A percentile compares a stretch with the other conserved stretches of the same genome.
Evolutionary conservation across 1,140 invertebrate species (phyloP).

Genomic region (Orchestia grillus): DNA sequence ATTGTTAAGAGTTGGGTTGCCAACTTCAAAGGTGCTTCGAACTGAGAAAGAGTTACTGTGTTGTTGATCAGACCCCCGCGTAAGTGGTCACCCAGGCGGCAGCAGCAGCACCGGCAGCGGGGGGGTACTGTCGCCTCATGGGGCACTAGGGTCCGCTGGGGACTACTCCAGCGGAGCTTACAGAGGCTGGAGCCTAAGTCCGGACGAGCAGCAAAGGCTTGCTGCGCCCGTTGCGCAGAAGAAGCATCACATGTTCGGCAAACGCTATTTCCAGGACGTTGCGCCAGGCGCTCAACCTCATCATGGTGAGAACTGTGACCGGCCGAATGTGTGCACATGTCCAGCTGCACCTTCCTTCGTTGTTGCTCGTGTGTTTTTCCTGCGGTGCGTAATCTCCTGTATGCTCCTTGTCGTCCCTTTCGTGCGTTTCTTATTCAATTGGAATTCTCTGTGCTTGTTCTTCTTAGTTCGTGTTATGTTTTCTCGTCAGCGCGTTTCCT

Average conservation of each 20-base stretch:
- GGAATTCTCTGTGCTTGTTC: background rate
- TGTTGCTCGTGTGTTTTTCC: background rate
- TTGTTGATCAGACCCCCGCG: constrained; percentile 44
- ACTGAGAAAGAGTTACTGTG: background rate
- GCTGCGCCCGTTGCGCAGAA: constrained; percentile 85
- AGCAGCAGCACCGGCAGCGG: constrained; percentile 11
- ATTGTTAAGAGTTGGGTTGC: background rate
- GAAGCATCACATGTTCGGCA: constrained; percentile 92
- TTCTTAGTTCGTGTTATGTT: background rate
- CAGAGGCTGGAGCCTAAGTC: constrained; percentile 49
- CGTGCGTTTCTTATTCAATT: background rate
- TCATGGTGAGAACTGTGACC: constrained; percentile 57
- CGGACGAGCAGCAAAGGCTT: constrained; percentile 33
- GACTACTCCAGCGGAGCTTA: constrained; percentile 28
- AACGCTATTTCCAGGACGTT: constrained; percentile 81
- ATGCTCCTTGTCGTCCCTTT: background rate
- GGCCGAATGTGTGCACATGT: background rate
- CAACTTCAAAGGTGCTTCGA: background rate
- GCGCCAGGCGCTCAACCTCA: background rate
- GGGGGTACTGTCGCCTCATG: constrained; percentile 39
- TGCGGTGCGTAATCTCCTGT: background rate
- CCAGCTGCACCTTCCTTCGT: background rate
- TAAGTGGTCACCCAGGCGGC: constrained; percentile 17
- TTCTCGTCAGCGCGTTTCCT: background rate
- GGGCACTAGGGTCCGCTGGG: background rate